A percentile compares a stretch with the other conserved stretches of the same genome.
Conservation (phyloP, 2,888 invertebrate genomes). For the Mythimna albipuncta region DNA sequence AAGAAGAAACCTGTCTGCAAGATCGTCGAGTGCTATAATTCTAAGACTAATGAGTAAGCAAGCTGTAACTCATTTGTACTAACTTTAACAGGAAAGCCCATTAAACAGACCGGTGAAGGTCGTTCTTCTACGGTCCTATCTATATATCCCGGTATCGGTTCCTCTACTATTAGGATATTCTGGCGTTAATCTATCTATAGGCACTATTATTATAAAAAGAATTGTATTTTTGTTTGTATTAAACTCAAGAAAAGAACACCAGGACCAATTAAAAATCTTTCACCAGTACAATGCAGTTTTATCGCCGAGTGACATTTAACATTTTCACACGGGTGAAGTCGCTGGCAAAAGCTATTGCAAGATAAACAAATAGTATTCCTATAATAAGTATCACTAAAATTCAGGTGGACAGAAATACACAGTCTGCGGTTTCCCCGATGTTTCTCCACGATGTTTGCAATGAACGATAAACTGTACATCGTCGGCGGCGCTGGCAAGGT, state of each 20-base stretch:
- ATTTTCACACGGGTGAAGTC: background rate
- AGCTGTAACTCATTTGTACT: background rate
- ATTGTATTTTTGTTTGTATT: no score
- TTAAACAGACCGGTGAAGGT: no score
- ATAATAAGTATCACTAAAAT: slow-evolving; percentile 39
- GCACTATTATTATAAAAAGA: no score
- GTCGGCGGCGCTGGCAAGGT: slow-evolving; percentile 93
- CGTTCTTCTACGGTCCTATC: no score
- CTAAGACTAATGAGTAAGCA: slow-evolving; percentile 90
- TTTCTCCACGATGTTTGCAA: slow-evolving; percentile 89
- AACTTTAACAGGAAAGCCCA: no score
- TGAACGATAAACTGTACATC: slow-evolving; percentile 91
- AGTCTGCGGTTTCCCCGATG: slow-evolving; percentile 89
- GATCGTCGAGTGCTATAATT: slow-evolving; percentile 92
- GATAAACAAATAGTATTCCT: background rate
- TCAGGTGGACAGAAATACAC: slow-evolving; percentile 91
- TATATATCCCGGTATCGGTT: no score
- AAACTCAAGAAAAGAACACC: no score
- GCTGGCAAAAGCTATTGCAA: background rate
- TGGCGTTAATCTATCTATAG: no score
- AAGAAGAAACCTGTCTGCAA: slow-evolving; percentile 90
- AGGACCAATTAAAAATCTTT: no score
- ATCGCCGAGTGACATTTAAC: no score
- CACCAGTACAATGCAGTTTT: no score
- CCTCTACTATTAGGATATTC: no score